Base-by-base conservation (phyloP, 2,113 vertebrate genomes). In the Catharus bicknelli region DNA sequence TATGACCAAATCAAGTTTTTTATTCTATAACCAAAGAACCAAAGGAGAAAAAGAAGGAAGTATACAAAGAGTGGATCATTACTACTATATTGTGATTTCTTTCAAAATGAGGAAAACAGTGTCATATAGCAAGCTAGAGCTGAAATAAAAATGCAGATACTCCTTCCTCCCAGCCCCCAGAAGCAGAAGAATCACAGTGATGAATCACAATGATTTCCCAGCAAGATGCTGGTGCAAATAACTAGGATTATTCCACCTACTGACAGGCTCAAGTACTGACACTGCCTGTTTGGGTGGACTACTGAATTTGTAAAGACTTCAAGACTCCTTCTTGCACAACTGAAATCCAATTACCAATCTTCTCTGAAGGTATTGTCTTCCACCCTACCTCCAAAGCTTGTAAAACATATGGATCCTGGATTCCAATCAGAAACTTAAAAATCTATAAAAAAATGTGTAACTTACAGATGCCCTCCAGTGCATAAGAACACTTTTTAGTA, bases 401-500 rank as follows among this genome's bases (percentile, higher is more conserved):
- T 97, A 96, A 95, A 96, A 95, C 80, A 94, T 43, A 75, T 86
- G 50, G 74, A 90, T 97, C 77, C 93, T 66, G 90, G 90, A 93
- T 96, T 96, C 93, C 96, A 96, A 96, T 96, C 94, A 97, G 93
- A 97, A 97, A 97, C 92, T 73, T 91, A 97, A 95, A 96, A 97
- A 97, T 95, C 94, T 96, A 94, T 97, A 97, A 97, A 97, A 97
- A 97, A 97, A 95, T 80, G 61, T n/a, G n/a, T n/a, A n/a, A n/a
- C 93, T 97, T 96, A 96, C 93, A 97, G 95, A 97, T 96, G 94
- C 80, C 97, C 96, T 97, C 97, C 96, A 95, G 90, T 97, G 94
- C 90, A 97, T 96, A 88, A 93, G 82, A 97, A 96, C 2, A 3
- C 30, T 68, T 97, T 95, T 97, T 96, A 97, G 85, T 94, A 95